Evolutionary conservation across 2,797 vertebrate species (phyloP).

Genomic region (Crocidura indochinensis): DNA sequence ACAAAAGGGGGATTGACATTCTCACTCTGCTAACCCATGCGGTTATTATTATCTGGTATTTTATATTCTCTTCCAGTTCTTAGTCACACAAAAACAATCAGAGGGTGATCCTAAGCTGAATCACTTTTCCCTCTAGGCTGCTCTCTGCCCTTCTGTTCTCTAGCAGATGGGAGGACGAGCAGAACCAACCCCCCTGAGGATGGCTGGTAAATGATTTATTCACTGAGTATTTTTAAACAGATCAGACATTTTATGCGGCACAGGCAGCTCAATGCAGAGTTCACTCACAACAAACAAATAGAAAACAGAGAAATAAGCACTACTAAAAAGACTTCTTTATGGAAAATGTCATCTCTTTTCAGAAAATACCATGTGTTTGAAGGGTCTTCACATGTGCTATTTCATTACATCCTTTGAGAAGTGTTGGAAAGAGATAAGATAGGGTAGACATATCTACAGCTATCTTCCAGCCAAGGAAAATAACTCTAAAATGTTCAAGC

Average conservation of each 20-base stretch:
- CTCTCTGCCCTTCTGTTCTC: slow-evolving; percentile 60
- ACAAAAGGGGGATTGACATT: background rate
- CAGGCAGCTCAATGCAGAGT: background rate
- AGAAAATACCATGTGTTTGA: slow-evolving; percentile 9
- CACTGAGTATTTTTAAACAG: slow-evolving; percentile 37
- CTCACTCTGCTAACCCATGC: background rate
- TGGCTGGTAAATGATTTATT: slow-evolving; percentile 17
- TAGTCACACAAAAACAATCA: background rate
- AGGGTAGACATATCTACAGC: background rate
- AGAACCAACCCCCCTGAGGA: background rate
- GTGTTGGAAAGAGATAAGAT: background rate
- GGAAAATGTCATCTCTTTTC: background rate
- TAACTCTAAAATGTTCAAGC: background rate
- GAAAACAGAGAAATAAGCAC: slow-evolving; percentile 1
- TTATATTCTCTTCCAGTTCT: slow-evolving; percentile 59
- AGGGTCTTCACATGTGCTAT: background rate
- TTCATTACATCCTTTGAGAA: background rate
- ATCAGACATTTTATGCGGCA: slow-evolving; percentile 41
- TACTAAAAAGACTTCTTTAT: slow-evolving; percentile 4
- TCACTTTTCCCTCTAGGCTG: slow-evolving; percentile 8
- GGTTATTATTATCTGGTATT: background rate
- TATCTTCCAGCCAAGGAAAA: slow-evolving; percentile 2
- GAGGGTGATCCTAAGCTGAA: slow-evolving; percentile 30
- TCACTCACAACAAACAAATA: background rate
- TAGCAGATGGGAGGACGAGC: background rate